Base-by-base conservation (phyloP, 2,888 invertebrate genomes). In the Apocheima hispidaria region DNA sequence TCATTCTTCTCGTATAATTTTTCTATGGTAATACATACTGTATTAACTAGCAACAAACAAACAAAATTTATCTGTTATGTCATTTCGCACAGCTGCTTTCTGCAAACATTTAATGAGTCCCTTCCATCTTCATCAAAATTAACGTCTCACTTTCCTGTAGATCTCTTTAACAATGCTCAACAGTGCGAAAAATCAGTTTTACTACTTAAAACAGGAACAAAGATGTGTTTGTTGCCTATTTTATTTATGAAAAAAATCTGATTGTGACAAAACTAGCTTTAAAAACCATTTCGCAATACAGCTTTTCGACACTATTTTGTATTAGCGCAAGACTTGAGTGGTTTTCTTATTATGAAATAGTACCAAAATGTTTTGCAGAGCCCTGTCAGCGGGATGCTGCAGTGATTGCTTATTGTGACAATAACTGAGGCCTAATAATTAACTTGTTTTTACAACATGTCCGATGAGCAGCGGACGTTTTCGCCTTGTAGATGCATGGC, bases 401-500 rank as follows among this genome's bases (percentile, higher is more conserved):
- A 70, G 71, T 76, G 78, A 82, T 81, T 75, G 69, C 78, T 78
- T 83, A 83, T 84, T 86, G 84, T 85, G 83, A 86, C 83, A 86
- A 76, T 80, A 74, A 75, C 71, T 72, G 73, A 71, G 72, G 69
- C 71, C 76, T 74, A 76, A 81, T 86, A 88, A 91, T 89, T 88
- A 87, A 84, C 84, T 87, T 87, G 84, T 87, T 88, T 82, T 78
- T 79, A 84, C 83, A 83, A 82, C 79, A 83, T 73, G 75, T 70
- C 71, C 60, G 65, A 63, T 63, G 69, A 75, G 56, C 71, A 54
- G 49, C 67, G 68, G 73, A 70, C 71, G 66, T 70, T 73, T 69
- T 71, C 63, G 68, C 62, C 57, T 61, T 60, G 56, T 46, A 38
- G 50, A 56, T 48, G 6, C 28, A n/a, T 38, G 56, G 43, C 55